Conservation (phyloP, 2,113 vertebrate species). For the Salvelinus fontinalis region DNA sequence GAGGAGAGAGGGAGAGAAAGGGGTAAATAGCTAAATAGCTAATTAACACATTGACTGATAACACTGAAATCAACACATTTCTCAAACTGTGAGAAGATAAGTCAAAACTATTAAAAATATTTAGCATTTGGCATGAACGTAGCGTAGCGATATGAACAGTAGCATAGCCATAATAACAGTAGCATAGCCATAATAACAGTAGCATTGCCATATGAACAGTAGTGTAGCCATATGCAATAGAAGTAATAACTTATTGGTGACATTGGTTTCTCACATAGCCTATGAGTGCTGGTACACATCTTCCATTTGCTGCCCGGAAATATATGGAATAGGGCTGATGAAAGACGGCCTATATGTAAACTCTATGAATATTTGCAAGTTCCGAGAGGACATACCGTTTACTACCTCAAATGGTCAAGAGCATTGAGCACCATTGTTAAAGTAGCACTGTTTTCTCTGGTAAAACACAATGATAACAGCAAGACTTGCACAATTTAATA, state of each 20-base stretch:
- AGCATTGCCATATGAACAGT: background rate
- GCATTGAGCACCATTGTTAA: constrained; percentile 18
- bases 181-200: background rate
- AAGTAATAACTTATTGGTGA: background rate
- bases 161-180: background rate
- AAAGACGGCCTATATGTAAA: constrained; percentile 67
- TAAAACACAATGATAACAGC: too few species aligned
- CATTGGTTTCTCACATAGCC: constrained; percentile 53
- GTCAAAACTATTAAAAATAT: background rate
- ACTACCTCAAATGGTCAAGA: constrained; percentile 58
- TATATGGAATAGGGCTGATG: constrained; percentile 67
- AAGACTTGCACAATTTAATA: constrained; percentile 23
- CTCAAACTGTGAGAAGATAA: background rate
- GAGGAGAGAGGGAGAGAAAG: constrained; percentile 38
- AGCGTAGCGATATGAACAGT: background rate
- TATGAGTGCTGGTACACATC: constrained; percentile 65
- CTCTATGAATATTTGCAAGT: constrained; percentile 59
- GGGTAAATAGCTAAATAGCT: background rate
- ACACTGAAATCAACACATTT: background rate
- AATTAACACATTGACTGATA: background rate
- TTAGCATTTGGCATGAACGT: background rate
- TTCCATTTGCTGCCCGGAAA: constrained; percentile 68
- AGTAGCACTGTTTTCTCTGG: too few species aligned
- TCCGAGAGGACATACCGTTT: constrained; percentile 38
- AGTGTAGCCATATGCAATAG: background rate